These are phyloP conservation scores for Lamellibrachia satsuma DNA, from an alignment of 2,888 invertebrate genomes.

Conservation along the genomic window DNA sequence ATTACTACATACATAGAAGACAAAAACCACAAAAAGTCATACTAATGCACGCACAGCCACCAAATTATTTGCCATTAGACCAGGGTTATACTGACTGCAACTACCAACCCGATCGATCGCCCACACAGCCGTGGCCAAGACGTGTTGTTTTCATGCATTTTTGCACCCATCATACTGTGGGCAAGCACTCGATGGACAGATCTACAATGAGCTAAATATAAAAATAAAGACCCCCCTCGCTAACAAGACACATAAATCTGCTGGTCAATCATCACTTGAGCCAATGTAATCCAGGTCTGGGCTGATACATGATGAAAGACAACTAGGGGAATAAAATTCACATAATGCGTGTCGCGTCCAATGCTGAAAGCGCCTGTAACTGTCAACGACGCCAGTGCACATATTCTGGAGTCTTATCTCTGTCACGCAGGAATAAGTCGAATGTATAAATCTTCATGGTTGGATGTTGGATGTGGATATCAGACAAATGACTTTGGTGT, in stretches of 20 bases:
- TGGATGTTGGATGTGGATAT: neutral
- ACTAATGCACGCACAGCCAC: too few species aligned
- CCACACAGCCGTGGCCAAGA: too few species aligned
- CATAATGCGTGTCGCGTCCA: neutral
- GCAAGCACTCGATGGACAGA: neutral
- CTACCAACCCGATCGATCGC: too few species aligned
- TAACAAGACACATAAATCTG: neutral
- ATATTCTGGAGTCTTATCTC: neutral
- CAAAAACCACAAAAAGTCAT: too few species aligned
- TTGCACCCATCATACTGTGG: neutral
- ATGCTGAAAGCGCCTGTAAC: neutral
- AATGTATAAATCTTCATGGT: neutral
- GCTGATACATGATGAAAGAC: neutral
- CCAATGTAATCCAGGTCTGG: neutral
- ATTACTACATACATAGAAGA: too few species aligned
- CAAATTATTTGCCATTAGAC: too few species aligned
- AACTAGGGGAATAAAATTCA: neutral
- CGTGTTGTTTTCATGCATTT: neutral
- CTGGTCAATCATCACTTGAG: neutral
- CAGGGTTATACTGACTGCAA: too few species aligned
- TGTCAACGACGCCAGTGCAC: neutral
- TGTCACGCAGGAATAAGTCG: neutral
- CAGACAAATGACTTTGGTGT: neutral
- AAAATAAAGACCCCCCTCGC: neutral
- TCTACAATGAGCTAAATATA: neutral